Evolutionary conservation across 2,888 invertebrate genomes (phyloP), one percentile per base, ranked within the genome.

Genomic region (Ischnura elegans): DNA sequence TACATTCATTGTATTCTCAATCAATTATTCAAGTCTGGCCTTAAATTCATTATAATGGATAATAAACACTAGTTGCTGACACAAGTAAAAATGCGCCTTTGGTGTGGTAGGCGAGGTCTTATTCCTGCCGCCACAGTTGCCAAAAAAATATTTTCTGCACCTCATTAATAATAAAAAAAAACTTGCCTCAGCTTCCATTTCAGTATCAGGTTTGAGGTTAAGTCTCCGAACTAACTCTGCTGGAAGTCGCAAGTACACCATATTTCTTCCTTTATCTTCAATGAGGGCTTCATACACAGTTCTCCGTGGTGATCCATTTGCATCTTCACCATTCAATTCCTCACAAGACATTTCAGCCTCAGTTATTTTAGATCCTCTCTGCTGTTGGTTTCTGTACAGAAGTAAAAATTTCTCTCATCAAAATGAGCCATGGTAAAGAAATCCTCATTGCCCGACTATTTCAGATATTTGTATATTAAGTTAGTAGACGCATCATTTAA

Each of bases 191-290:
- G 97, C 97, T 93, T 97, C 96, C 93, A 98, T 96, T 94, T 97
- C 97, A 0, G 97, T 97, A 94, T 98, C 97, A 2, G 97, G 96
- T 94, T 96, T 96, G 94, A 98, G 96, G 6, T 96, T 96, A 94
- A 98, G 96, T 43, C 97, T 97, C 42, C 96, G 96, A 0, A 98
- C 98, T 94, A 97, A 97, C 25, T 96, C 96, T 0, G 97, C 96
- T 0, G 98, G 97, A 46, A 98, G 95, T 94, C 98, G 97, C 36
- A 98, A 96, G 95, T 98, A 98, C 87, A 98, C 97, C 94, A 97
- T 97, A 95, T 98, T 97, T 95, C 98, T 98, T 6, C 98, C 98
- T 95, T 98, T 98, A 95, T 98, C 98, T 95, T 98, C 98, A 94
- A 98, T 98, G 46, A 97, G 95, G 1, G 98, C 97, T 96, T 98